phyloP scores from a whole-genome alignment of 1,140 invertebrate species.

The Calosoma granatense region DNA sequence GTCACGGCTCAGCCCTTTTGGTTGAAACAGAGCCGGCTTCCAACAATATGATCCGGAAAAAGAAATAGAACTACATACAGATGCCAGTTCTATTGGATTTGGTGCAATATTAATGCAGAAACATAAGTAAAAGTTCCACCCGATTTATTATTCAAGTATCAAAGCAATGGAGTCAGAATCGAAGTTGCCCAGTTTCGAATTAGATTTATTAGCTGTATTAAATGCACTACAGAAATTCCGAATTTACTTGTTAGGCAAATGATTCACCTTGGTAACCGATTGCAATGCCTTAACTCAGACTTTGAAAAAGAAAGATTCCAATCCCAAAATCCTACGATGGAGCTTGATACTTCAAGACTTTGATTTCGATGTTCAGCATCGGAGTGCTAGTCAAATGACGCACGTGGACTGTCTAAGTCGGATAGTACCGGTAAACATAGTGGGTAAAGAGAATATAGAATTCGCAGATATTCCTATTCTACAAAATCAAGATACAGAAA shows the following conservation, averaged over 20 bases:
- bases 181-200: neutral
- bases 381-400: slow-evolving; percentile 20
- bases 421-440: neutral
- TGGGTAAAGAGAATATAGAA: neutral
- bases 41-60: slow-evolving; percentile 16
- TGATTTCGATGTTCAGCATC: slow-evolving; percentile 20
- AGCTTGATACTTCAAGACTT: slow-evolving; percentile 20
- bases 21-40: too few species aligned
- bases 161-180: neutral
- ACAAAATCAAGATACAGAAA: neutral
- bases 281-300: slow-evolving; percentile 22
- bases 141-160: slow-evolving; percentile 7
- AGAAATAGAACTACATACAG: slow-evolving; percentile 23
- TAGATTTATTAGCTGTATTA: slow-evolving; percentile 19
- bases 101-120: slow-evolving; percentile 21
- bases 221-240: slow-evolving; percentile 26
- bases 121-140: slow-evolving; percentile 1
- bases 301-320: slow-evolving; percentile 19
- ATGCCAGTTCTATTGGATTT: slow-evolving; percentile 17
- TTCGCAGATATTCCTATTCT: neutral
- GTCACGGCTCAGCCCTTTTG: too few species aligned
- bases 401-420: slow-evolving; percentile 29
- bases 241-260: slow-evolving; percentile 29
- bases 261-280: slow-evolving; percentile 31
- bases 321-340: slow-evolving; percentile 23